Evolutionary conservation across 2,113 vertebrate genomes (phyloP).

Genomic region (Leucosticte australis): DNA sequence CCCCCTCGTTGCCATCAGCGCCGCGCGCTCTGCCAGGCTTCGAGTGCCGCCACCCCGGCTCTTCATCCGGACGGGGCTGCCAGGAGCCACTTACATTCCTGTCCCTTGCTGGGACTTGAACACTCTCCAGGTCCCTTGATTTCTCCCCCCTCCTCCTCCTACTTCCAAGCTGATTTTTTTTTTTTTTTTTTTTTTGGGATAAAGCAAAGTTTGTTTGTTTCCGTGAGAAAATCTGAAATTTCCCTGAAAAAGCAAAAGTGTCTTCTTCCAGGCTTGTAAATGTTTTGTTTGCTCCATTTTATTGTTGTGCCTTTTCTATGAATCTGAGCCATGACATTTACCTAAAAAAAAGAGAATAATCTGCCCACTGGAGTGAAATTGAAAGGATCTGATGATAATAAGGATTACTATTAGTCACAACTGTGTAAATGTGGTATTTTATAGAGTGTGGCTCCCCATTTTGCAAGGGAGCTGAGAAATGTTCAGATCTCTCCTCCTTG

Average conservation of each 20-base stretch:
- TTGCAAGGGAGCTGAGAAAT: not conserved
- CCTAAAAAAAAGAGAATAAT: not conserved
- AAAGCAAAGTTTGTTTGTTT: not conserved
- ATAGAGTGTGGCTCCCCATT: not conserved
- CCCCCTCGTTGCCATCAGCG: not conserved
- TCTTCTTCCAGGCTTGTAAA: not conserved
- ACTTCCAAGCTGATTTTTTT: not conserved
- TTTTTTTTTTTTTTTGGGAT: not conserved
- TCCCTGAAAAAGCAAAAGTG: not conserved
- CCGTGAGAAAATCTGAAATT: not conserved
- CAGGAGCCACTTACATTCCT: constrained; percentile 47
- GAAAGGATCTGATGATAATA: not conserved
- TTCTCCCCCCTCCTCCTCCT: not conserved
- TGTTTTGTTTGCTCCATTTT: not conserved
- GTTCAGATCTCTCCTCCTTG: not conserved
- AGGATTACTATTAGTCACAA: not conserved
- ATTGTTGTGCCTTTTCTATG: not conserved
- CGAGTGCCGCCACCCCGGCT: constrained; percentile 26
- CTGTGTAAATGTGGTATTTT: not conserved
- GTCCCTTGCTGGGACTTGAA: constrained; percentile 64
- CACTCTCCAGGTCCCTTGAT: constrained; percentile 54
- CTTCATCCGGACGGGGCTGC: constrained; percentile 41
- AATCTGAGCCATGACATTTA: not conserved
- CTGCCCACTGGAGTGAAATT: not conserved
- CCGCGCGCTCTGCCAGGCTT: constrained; percentile 26